Evolutionary conservation across 2,113 vertebrate species (phyloP).

Genomic region (Leptobrachium ailaonicum): DNA sequence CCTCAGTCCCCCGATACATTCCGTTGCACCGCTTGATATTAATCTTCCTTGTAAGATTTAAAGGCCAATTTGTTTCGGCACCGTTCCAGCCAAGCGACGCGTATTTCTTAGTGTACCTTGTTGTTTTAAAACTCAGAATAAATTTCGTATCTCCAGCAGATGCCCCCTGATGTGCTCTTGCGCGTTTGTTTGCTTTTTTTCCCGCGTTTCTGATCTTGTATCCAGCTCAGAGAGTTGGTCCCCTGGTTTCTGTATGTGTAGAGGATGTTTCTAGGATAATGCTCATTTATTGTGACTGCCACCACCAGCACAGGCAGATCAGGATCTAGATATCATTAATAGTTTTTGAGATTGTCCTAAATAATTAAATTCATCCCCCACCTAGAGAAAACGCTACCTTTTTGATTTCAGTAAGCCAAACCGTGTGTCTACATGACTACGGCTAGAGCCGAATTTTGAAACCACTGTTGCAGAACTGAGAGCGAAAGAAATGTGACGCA

Average conservation of each 20-base stretch:
- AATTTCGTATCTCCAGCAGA: neutral
- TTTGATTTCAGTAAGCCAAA: slow-evolving; percentile 51
- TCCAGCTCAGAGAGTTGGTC: neutral
- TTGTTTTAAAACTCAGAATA: neutral
- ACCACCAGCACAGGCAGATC: slow-evolving; percentile 49
- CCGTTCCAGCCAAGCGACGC: no score
- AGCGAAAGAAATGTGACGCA: no score
- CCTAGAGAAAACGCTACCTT: slow-evolving; percentile 23
- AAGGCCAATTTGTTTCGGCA: neutral
- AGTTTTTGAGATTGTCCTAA: slow-evolving; percentile 48
- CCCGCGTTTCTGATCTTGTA: neutral
- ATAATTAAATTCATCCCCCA: slow-evolving; percentile 44
- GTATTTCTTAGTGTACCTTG: neutral
- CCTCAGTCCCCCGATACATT: neutral
- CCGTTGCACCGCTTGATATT: neutral
- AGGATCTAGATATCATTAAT: slow-evolving; percentile 51
- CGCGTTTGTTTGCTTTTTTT: neutral
- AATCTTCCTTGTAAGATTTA: neutral
- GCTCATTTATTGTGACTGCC: slow-evolving; percentile 34
- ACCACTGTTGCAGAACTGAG: neutral
- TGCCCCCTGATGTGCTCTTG: neutral
- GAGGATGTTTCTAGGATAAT: slow-evolving; percentile 16
- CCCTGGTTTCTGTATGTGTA: neutral
- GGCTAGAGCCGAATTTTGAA: no score
- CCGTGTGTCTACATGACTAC: neutral